These are phyloP conservation scores for Mechanitis messenoides DNA, from an alignment of 2,888 invertebrate genomes.

Conservation along the genomic window DNA sequence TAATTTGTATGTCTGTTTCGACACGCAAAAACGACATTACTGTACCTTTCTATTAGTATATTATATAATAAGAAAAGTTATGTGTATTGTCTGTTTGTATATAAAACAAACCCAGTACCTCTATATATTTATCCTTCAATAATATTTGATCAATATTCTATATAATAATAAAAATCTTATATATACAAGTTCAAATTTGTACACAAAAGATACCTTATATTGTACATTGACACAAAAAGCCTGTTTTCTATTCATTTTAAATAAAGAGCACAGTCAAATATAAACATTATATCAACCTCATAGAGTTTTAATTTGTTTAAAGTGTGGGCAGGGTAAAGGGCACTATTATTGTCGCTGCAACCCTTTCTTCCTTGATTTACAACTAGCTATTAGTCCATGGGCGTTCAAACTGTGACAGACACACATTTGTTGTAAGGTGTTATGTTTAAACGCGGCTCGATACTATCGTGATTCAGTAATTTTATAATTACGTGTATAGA, in stretches of 20 bases:
- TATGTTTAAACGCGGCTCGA: conserved; percentile 24
- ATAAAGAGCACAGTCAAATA: neutral
- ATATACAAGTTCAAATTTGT: neutral
- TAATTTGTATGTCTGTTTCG: no score
- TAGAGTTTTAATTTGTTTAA: neutral
- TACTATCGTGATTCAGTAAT: conserved; percentile 19
- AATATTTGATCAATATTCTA: no score
- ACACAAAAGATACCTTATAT: no score
- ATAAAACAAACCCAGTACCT: no score
- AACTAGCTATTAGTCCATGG: conserved; percentile 48
- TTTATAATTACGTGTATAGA: conserved; percentile 23
- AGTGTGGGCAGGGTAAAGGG: conserved; percentile 41
- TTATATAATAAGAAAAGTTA: no score
- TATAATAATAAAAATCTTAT: no score
- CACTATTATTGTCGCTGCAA: conserved; percentile 54
- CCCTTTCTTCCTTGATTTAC: conserved; percentile 69
- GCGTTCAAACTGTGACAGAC: conserved; percentile 26
- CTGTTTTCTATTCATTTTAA: neutral
- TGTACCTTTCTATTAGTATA: no score
- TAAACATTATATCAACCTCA: neutral
- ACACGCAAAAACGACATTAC: no score
- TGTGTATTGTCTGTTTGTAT: no score
- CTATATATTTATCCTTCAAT: no score
- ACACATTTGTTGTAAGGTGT: conserved; percentile 27
- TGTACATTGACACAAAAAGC: conserved; percentile 18